phyloP scores from a whole-genome alignment of 2,888 invertebrate genomes.

The Aphodius granarius region DNA sequence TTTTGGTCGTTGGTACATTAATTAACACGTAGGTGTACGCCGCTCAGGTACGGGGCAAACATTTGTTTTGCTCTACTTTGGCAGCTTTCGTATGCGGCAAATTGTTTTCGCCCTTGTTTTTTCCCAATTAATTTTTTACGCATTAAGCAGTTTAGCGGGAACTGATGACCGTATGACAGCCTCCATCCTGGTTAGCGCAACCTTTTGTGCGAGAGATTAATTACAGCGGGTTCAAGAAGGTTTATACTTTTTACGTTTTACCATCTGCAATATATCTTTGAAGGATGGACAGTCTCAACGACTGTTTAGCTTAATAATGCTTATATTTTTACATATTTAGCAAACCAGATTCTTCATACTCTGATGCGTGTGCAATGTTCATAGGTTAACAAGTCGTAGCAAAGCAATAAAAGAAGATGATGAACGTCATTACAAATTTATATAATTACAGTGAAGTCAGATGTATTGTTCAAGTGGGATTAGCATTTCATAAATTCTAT shows the following conservation, averaged over 20 bases:
- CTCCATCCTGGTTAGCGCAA: slow-evolving; percentile 8
- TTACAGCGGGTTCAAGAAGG: slow-evolving; percentile 9
- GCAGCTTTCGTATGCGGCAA: background rate
- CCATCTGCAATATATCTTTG: background rate
- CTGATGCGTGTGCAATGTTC: background rate
- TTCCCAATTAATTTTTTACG: slow-evolving; percentile 5
- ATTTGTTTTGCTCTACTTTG: background rate
- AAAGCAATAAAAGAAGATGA: background rate
- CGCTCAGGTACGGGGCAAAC: background rate
- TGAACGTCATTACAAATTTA: background rate
- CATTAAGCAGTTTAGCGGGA: slow-evolving; percentile 13
- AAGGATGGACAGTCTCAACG: background rate
- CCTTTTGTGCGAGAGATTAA: slow-evolving; percentile 14
- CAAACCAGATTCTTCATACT: background rate
- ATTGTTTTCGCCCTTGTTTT: background rate
- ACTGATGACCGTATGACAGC: slow-evolving; percentile 12
- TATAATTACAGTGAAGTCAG: background rate
- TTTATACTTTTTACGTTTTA: background rate
- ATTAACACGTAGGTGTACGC: background rate
- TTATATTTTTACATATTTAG: background rate
- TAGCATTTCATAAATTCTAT: background rate
- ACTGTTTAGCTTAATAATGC: background rate
- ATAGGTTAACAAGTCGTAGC: background rate
- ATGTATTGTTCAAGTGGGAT: background rate
- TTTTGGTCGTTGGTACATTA: background rate